Evolutionary conservation across 1,140 invertebrate species (phyloP), one percentile per base, ranked within the genome.

Genomic region (Drosophila watanabei): DNA sequence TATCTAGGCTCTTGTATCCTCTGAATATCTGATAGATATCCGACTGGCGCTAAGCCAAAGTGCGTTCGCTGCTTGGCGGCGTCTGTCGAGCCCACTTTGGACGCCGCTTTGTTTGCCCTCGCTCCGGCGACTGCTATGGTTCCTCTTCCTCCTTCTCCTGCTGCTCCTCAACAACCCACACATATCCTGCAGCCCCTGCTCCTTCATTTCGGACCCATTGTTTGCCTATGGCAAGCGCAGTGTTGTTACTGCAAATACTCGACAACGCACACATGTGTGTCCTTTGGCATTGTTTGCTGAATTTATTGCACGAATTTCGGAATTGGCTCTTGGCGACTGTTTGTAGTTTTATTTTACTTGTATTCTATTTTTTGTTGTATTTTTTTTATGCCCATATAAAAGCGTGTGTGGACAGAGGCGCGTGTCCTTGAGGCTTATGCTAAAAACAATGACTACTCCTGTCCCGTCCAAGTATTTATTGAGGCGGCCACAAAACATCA

Each of bases 261-360:
- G 54, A 65, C 52, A 61, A 62, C 54, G 57, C 48, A 48, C 57
- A 63, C 70, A 72, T 76, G 82, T 82, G 68, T 66, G 86, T 59
- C 71, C 70, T 57, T 75, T 61, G 79, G 82, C 71, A 90, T 89
- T 89, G 86, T 90, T 86, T 90, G 86, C 82, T 57, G 82, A 90
- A 89, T 89, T 89, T 89, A 89, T 89, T 86, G 86, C 86, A 80
- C 75, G 85, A 89, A 90, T 82, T 86, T 89, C 82, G 85, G 82
- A 86, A 89, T 89, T 89, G 85, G 85, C 86, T 90, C 82, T 79
- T 73, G 79, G 87, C 79, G 61, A 63, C 72, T 57, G 63, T 80
- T 78, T 84, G 75, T 82, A 72, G 78, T 90, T 82, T 90, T 86
- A 80, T 84, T 85, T 72, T 62, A 51, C 37, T 72, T 73, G 33